A percentile compares a stretch with the other conserved stretches of the same genome.
Evolutionary conservation across 2,797 vertebrate species (phyloP).

Genomic region (Peromyscus melanophrys): DNA sequence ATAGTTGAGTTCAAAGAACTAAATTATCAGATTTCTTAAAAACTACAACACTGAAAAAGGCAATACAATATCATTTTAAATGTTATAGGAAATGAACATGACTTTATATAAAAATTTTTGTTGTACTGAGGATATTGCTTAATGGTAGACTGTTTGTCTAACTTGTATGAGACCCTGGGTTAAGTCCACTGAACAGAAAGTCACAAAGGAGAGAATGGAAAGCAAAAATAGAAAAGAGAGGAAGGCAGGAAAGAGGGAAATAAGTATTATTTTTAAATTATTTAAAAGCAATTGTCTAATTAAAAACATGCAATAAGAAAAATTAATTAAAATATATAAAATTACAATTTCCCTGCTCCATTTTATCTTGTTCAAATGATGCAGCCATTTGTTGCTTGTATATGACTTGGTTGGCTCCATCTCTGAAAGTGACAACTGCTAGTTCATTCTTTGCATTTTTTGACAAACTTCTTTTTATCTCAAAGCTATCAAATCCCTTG

Average conservation of each 20-base stretch:
- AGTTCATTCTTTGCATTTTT: neutral
- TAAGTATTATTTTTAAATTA: neutral
- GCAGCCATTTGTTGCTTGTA: neutral
- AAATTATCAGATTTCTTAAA: constrained; percentile 21
- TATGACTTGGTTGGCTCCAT: neutral
- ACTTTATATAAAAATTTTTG: neutral
- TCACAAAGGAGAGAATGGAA: no score
- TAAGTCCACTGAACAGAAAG: neutral
- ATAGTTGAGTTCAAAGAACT: neutral
- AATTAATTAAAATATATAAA: neutral
- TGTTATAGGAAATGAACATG: constrained; percentile 20
- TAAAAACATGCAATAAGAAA: neutral
- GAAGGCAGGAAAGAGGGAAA: no score
- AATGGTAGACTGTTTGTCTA: neutral
- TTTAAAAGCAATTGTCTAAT: constrained; percentile 9
- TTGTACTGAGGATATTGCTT: neutral
- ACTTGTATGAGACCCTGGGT: neutral
- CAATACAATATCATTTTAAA: neutral
- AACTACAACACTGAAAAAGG: constrained; percentile 1
- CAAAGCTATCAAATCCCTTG: neutral
- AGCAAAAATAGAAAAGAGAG: neutral
- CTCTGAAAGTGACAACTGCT: neutral
- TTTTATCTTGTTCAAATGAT: neutral
- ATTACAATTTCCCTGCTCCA: neutral
- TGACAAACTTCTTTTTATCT: neutral